Evolutionary conservation across 1,140 invertebrate genomes (phyloP).

Genomic region (Mercenaria mercenaria): DNA sequence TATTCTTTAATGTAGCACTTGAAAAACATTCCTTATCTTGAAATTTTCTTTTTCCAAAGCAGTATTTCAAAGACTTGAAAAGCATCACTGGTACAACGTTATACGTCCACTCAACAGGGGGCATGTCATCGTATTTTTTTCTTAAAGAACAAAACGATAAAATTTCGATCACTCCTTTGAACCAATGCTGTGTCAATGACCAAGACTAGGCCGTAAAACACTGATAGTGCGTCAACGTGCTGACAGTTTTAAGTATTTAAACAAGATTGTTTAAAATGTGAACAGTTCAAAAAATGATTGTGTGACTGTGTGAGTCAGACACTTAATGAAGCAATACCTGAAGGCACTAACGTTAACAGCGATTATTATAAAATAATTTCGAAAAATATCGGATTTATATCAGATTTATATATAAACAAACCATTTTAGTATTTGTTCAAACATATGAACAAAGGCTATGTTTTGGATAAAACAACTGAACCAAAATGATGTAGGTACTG

Average conservation of each 20-base stretch:
- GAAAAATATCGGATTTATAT: no score
- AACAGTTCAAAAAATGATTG: background rate
- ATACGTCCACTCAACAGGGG: background rate
- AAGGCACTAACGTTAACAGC: no score
- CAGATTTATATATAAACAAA: no score
- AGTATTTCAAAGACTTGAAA: background rate
- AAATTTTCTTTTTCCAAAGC: background rate
- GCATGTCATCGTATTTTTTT: background rate
- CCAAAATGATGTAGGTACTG: background rate
- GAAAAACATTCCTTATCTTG: background rate
- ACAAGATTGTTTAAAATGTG: background rate
- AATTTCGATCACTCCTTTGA: background rate
- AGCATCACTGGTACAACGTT: background rate
- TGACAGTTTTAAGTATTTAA: background rate
- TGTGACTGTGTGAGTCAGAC: background rate
- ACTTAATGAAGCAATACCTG: background rate
- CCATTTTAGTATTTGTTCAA: no score
- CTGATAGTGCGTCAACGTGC: background rate
- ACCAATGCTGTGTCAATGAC: background rate
- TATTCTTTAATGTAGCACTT: constrained; percentile 11
- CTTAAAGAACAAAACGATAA: background rate
- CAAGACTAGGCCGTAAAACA: background rate
- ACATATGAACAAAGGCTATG: no score
- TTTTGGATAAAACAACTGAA: background rate
- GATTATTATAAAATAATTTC: no score